Conservation (phyloP, 1,140 invertebrate genomes). For the Nebria ingens region DNA sequence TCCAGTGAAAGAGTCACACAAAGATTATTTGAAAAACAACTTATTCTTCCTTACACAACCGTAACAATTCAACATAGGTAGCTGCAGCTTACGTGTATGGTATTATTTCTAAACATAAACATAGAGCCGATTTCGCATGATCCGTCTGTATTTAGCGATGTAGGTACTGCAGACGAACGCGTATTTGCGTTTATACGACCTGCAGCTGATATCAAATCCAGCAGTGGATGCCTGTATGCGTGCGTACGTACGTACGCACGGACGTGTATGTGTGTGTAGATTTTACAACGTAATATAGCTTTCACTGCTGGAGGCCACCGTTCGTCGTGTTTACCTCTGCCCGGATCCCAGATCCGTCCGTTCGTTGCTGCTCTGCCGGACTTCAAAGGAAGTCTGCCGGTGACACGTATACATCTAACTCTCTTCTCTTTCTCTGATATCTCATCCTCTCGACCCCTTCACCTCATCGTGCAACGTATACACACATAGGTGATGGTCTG, state of each 20-base stretch:
- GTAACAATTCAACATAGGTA: too few species aligned
- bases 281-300: slow-evolving; percentile 8
- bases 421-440: neutral
- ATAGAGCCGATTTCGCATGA: too few species aligned
- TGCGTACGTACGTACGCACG: too few species aligned
- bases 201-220: neutral
- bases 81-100: too few species aligned
- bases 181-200: neutral
- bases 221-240: neutral
- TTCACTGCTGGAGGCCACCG: neutral
- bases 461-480: neutral
- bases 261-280: too few species aligned
- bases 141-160: too few species aligned
- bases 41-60: too few species aligned
- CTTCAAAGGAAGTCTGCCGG: slow-evolving; percentile 6
- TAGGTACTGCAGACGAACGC: too few species aligned
- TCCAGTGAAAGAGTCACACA: too few species aligned
- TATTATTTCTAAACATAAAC: too few species aligned
- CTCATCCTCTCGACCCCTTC: neutral
- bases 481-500: neutral
- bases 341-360: slow-evolving; percentile 2
- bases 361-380: neutral
- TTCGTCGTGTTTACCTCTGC: slow-evolving; percentile 1
- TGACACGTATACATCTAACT: slow-evolving; percentile 2
- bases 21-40: too few species aligned